Evolutionary conservation across 2,113 vertebrate species (phyloP), one percentile per base, ranked within the genome.

Genomic region (Nestor notabilis): DNA sequence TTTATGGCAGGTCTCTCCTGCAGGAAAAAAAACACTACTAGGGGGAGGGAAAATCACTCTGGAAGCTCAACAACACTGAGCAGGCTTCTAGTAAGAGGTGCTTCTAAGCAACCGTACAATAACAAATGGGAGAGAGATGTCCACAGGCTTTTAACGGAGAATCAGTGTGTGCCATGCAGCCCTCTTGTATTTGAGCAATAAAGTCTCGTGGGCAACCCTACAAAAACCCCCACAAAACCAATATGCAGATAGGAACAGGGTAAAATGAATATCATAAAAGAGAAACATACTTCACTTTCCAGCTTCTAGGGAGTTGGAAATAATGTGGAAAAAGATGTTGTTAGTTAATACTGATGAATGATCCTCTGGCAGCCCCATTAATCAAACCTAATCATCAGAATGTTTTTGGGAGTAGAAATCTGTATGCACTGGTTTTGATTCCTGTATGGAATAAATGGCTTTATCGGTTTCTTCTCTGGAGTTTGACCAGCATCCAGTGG

Each of bases 311-410:
- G 88, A 93, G 72, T 10, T 95, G 87, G 90, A 95, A 90, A 66
- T 43, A 11, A 69, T 3, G 61, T 64, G 90, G 83, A 86, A 81
- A 93, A 86, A 71, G 86, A 75, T 90, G 94, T 92, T 93, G 79
- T 86, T 95, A 31, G 86, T 95, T 87, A 13, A 60, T 68, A 33
- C 90, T 90, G 90, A 92, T 93, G 94, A 93, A 95, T 93, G 94
- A 96, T 93, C 11, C 69, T 82, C 68, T 90, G 92, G 86, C 90
- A 93, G 92, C 35, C 3, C 80, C 86, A 93, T 97, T 95, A 95
- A 95, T 97, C 96, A 95, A 19, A 52, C 71, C 92, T 71, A 93
- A 93, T 95, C 93, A 71, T 94, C 46, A 0, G 68, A 66, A 39
- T 8, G 76, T 41, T 63, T 81, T 31, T 13, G 83, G 85, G 72